phyloP scores from a whole-genome alignment of 2,113 vertebrate species.

The Phodopus roborovskii region DNA sequence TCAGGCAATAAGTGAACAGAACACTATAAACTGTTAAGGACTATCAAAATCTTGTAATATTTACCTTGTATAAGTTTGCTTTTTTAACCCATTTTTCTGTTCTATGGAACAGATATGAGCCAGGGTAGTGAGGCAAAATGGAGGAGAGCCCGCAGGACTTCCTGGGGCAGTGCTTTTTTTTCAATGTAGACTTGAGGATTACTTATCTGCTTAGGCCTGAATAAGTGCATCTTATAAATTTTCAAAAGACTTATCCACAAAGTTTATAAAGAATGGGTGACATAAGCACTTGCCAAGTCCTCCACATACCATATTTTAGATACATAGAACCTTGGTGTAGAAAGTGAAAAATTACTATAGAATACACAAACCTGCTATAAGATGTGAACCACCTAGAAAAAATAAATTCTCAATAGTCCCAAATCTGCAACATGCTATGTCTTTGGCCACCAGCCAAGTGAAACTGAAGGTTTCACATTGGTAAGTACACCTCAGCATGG shows the following conservation, averaged over 20 bases:
- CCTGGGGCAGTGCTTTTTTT: background rate
- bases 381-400: background rate
- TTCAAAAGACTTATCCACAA: constrained; percentile 23
- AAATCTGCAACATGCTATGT: background rate
- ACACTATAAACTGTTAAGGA: constrained; percentile 25
- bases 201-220: background rate
- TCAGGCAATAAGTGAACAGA: constrained; percentile 9
- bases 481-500: background rate
- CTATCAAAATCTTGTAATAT: constrained; percentile 17
- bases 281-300: background rate
- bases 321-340: background rate
- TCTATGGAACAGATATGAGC: background rate
- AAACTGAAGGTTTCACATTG: background rate
- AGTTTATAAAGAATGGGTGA: background rate
- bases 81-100: constrained; percentile 1
- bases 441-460: background rate
- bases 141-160: background rate
- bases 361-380: constrained; percentile 42
- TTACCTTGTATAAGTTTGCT: background rate
- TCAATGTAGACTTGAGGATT: background rate
- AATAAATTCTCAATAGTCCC: background rate
- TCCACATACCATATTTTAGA: background rate
- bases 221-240: constrained; percentile 26
- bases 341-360: background rate
- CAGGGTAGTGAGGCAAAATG: background rate